A percentile compares a stretch with the other conserved stretches of the same genome.
Conservation (phyloP, 2,113 vertebrate genomes). For the Semnornis frantzii region DNA sequence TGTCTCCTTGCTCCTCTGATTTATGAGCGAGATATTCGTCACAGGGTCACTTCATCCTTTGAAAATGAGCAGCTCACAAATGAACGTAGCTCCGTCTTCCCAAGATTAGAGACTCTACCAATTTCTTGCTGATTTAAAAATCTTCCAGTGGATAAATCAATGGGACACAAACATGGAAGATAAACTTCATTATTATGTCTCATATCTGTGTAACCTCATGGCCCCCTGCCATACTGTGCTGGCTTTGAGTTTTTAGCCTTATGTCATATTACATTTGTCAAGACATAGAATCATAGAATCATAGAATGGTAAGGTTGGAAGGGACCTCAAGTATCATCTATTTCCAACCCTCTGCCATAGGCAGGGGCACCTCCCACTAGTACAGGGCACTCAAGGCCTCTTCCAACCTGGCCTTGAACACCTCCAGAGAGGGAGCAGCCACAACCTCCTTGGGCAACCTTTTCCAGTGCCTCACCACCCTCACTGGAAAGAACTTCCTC, state of each 20-base stretch:
- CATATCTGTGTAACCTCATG: neutral
- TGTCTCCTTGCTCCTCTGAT: neutral
- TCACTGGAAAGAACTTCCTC: too few relatives aligned
- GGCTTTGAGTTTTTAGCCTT: neutral
- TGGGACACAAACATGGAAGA: neutral
- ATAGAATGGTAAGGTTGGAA: too few relatives aligned
- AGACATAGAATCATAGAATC: neutral
- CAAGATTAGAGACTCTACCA: neutral
- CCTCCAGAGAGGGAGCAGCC: too few relatives aligned
- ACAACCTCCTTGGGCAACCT: too few relatives aligned
- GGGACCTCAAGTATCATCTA: too few relatives aligned
- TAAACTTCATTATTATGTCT: neutral
- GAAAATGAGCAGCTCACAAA: neutral
- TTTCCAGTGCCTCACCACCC: too few relatives aligned
- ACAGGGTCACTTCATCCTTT: neutral
- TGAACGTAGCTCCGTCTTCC: neutral
- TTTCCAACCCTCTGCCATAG: too few relatives aligned
- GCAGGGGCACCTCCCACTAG: too few relatives aligned
- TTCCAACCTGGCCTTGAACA: too few relatives aligned
- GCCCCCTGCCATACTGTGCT: neutral
- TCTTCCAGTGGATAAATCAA: neutral
- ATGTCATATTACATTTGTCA: neutral
- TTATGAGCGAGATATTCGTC: neutral
- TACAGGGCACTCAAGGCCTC: too few relatives aligned
- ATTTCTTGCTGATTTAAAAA: neutral